Conservation (phyloP, 2,797 vertebrate species). For the Poecilia gillii region DNA sequence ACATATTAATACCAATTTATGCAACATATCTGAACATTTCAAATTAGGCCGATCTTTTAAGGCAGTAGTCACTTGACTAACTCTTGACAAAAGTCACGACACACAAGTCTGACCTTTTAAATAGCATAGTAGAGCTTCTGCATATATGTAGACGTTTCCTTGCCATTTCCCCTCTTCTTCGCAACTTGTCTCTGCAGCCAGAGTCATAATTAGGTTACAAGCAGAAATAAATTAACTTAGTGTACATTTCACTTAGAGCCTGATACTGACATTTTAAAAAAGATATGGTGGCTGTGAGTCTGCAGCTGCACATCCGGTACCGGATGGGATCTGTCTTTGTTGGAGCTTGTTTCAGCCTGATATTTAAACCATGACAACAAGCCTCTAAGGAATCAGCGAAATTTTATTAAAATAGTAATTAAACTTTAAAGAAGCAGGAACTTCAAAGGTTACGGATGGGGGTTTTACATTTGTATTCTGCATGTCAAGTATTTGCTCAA, state of each 20-base stretch:
- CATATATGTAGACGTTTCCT: constrained; percentile 41
- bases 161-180: constrained; percentile 46
- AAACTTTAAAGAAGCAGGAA: constrained; percentile 15
- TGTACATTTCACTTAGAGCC: constrained; percentile 16
- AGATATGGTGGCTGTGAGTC: constrained; percentile 14
- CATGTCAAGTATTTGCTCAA: constrained; percentile 1
- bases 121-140: constrained; percentile 43
- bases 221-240: constrained; percentile 43
- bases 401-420: constrained; percentile 34
- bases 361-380: constrained; percentile 26
- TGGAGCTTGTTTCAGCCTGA: constrained; percentile 27
- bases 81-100: constrained; percentile 51
- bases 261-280: constrained; percentile 28
- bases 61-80: constrained; percentile 48
- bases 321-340: constrained; percentile 18
- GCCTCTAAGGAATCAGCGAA: constrained; percentile 18
- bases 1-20: background rate
- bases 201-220: constrained; percentile 48
- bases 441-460: constrained; percentile 17
- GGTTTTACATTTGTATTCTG: background rate
- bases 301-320: constrained; percentile 4
- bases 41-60: constrained; percentile 49
- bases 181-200: constrained; percentile 31
- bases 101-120: constrained; percentile 62
- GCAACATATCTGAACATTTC: constrained; percentile 24